These are phyloP conservation scores for Hyalella azteca DNA, from an alignment of 2,888 invertebrate species.

Conservation along the genomic window DNA sequence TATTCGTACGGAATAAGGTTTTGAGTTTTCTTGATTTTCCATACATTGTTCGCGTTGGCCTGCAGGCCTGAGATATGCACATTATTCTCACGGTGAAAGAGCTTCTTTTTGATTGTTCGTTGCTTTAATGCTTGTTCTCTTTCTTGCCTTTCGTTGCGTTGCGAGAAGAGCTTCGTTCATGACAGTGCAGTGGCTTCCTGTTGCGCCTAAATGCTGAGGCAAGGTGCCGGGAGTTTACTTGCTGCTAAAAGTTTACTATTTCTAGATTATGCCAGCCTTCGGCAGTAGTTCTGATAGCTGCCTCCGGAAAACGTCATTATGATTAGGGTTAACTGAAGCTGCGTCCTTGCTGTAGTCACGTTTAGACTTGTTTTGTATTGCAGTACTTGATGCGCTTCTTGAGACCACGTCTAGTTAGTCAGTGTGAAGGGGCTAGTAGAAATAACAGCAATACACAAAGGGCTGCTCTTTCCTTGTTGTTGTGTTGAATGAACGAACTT, in stretches of 20 bases:
- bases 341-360: neutral
- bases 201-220: neutral
- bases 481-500: neutral
- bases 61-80: too few species aligned
- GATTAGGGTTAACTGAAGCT: neutral
- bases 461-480: neutral
- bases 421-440: slow-evolving; percentile 16
- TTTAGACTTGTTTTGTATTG: neutral
- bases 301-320: neutral
- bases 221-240: neutral
- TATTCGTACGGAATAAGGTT: too few species aligned
- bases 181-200: neutral
- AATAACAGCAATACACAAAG: neutral
- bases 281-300: neutral
- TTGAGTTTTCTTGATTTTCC: too few species aligned
- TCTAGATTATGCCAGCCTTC: neutral
- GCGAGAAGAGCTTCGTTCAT: slow-evolving; percentile 9
- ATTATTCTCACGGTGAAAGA: neutral
- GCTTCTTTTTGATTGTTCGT: slow-evolving; percentile 3
- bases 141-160: slow-evolving; percentile 17
- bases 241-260: neutral
- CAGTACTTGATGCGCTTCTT: neutral
- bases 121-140: slow-evolving; percentile 3
- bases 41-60: too few species aligned
- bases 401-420: slow-evolving; percentile 23